Evolutionary conservation across 1,140 invertebrate species (phyloP).

Genomic region (Euglossa dilemma): DNA sequence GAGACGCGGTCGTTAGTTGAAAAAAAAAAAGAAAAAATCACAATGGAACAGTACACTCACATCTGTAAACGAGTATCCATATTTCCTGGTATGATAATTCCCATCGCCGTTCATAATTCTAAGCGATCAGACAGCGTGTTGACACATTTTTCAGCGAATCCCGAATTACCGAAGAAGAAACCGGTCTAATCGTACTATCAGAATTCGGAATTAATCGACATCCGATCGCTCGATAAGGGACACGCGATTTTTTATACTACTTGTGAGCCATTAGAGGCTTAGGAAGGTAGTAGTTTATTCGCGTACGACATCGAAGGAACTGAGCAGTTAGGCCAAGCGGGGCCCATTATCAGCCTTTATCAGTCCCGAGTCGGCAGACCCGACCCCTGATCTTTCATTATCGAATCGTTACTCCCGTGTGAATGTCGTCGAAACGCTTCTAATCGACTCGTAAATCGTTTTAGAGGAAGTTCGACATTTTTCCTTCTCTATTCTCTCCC

Average conservation of each 20-base stretch:
- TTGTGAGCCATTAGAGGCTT: not conserved
- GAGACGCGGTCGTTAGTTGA: too few species aligned
- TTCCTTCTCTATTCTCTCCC: too few species aligned
- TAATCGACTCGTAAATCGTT: constrained; percentile 12
- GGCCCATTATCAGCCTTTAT: constrained; percentile 62
- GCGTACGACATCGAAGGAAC: constrained; percentile 56
- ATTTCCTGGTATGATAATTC: constrained; percentile 3
- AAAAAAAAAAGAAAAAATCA: not conserved
- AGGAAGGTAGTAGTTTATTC: constrained; percentile 30
- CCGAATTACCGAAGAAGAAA: not conserved
- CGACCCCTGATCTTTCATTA: constrained; percentile 70
- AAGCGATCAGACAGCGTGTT: not conserved
- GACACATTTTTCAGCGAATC: not conserved
- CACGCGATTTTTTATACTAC: not conserved
- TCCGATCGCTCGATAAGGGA: not conserved
- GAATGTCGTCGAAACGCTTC: not conserved
- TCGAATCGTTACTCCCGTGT: constrained; percentile 27
- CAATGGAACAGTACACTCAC: constrained; percentile 30
- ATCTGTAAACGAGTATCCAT: constrained; percentile 18
- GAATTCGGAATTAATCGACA: not conserved
- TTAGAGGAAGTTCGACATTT: not conserved
- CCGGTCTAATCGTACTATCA: not conserved
- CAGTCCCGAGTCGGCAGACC: constrained; percentile 4
- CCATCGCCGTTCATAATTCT: constrained; percentile 27
- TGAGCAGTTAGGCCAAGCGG: constrained; percentile 55